Conservation (phyloP, 2,113 vertebrate genomes). For the Phocoena sinus region DNA sequence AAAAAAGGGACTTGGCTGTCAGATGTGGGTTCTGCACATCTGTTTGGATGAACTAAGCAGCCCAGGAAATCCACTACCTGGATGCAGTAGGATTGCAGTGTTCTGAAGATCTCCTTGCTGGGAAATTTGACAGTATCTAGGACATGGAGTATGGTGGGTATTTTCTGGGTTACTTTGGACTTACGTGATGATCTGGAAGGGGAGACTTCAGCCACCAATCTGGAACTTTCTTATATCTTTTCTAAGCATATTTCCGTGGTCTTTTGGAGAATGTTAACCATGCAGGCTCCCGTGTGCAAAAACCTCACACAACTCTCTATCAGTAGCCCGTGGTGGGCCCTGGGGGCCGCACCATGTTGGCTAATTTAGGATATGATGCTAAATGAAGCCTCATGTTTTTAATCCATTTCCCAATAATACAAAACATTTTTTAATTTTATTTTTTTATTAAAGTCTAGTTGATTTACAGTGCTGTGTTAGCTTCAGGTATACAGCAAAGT, state of each 20-base stretch:
- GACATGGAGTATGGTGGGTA: background rate
- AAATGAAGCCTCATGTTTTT: background rate
- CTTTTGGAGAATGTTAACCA: background rate
- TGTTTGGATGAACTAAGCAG: background rate
- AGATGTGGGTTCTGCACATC: background rate
- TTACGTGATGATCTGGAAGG: background rate
- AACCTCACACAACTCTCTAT: rapidly evolving
- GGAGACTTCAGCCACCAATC: background rate
- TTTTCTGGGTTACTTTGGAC: background rate
- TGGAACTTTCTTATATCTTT: background rate
- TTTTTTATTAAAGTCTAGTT: background rate
- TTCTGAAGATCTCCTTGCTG: background rate
- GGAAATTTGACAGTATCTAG: background rate
- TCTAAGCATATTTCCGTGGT: rapidly evolving
- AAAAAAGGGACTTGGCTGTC: background rate
- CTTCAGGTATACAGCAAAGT: background rate
- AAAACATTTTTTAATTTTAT: background rate
- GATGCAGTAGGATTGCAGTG: rapidly evolving
- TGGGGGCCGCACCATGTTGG: rapidly evolving
- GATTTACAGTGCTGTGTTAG: background rate
- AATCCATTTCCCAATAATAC: background rate
- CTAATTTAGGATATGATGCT: too few species aligned
- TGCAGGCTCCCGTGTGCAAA: rapidly evolving
- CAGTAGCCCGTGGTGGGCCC: background rate
- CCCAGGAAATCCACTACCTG: background rate